Evolutionary conservation across 2,797 vertebrate genomes (phyloP).

Genomic region (Anableps anableps): DNA sequence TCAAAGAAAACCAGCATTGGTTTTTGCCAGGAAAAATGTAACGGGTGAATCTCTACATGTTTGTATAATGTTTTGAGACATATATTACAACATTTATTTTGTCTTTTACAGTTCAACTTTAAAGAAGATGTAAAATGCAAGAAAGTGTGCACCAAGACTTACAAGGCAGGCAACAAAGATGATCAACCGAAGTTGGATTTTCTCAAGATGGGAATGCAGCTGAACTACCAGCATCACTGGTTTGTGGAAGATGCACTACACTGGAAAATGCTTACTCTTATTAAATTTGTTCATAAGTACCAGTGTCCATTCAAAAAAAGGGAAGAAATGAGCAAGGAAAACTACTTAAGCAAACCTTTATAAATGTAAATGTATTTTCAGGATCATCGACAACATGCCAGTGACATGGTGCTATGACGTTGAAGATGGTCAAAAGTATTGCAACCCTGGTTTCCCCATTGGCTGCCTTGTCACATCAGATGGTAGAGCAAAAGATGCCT

Average conservation of each 20-base stretch:
- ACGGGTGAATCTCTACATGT: neutral
- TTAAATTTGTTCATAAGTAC: neutral
- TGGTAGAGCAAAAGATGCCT: conserved; percentile 87
- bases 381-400: conserved; percentile 95
- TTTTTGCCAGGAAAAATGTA: neutral
- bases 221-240: conserved; percentile 95
- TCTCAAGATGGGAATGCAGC: conserved; percentile 90
- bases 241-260: conserved; percentile 6
- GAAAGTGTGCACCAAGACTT: conserved; percentile 83
- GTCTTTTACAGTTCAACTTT: conserved; percentile 85
- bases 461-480: conserved; percentile 87
- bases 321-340: neutral
- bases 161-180: conserved; percentile 67
- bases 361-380: conserved; percentile 54
- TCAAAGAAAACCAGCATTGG: neutral
- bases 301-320: neutral
- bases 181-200: conserved; percentile 84
- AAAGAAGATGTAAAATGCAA: conserved; percentile 79
- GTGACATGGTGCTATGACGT: conserved; percentile 92
- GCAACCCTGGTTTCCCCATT: conserved; percentile 92
- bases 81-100: neutral
- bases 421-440: conserved; percentile 88
- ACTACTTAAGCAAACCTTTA: neutral
- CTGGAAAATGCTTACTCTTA: neutral
- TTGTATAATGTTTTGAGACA: neutral